Evolutionary conservation across 2,888 invertebrate genomes (phyloP), one percentile per base, ranked within the genome.

Genomic region (Agrotis clavis): DNA sequence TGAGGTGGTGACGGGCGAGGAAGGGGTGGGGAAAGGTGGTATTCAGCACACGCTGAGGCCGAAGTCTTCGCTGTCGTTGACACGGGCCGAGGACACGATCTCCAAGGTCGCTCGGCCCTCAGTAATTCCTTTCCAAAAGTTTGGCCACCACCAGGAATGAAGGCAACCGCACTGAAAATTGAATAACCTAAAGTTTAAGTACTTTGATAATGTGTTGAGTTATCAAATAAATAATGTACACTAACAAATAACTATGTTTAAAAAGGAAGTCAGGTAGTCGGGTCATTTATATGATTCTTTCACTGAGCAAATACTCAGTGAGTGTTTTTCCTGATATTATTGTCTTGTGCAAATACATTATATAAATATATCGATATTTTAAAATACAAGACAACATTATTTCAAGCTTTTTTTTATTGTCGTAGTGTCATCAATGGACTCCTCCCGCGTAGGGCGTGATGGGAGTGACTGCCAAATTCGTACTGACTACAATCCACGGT

Each of bases 81-180:
- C 96, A 93, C 92, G 88, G 91, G 87, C 89, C 92, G 94, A 94
- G 95, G 95, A 94, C 94, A 89, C 91, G 67, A 84, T 88, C 85
- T 86, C 88, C 94, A 95, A 95, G 95, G 95, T 95, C 94, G 90
- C 89, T 82, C 82, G 88, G 87, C 84, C 85, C 84, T 86, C 81
- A 84, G 75, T 84, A 87, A 89, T 86, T 87, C 82, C 79, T 87
- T 81, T 81, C 68, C 74, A 71, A 84, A 88, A 87, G 78, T 88
- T 87, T 79, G 70, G 71, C 74, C 60, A 75, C 71, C 47, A 73
- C 79, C 82, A 85, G 82, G 83, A 87, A 75, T 86, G 75, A 66
- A 86, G 82, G 79, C 80, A 81, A 62, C 68, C 69, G 63, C 71
- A 67, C 63, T 74, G 74, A 77, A 63, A 69, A 66, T 70, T 62